These are phyloP conservation scores for Sinocyclocheilus anshuiensis DNA, from an alignment of 2,113 vertebrate species.

Conservation along the genomic window DNA sequence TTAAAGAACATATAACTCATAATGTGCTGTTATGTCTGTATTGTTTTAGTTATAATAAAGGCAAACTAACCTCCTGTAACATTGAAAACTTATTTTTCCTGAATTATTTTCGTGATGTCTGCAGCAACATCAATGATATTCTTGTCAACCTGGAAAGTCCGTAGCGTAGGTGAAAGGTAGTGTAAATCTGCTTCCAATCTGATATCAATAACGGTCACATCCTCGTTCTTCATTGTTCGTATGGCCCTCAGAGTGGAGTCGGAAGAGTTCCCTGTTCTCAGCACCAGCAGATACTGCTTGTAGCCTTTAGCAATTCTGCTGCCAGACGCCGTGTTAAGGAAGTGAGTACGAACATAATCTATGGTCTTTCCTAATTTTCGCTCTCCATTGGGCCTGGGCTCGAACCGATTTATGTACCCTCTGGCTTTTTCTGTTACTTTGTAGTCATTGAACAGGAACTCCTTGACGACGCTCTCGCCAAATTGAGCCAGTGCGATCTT, in stretches of 20 bases:
- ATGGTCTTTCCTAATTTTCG: slow-evolving; percentile 70
- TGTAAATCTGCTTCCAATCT: slow-evolving; percentile 43
- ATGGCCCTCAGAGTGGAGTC: slow-evolving; percentile 63
- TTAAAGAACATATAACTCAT: neutral
- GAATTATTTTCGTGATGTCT: slow-evolving; percentile 61
- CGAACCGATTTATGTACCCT: slow-evolving; percentile 58
- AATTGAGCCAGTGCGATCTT: slow-evolving; percentile 82
- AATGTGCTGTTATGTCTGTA: neutral
- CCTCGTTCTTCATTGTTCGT: slow-evolving; percentile 67
- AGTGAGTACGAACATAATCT: slow-evolving; percentile 59
- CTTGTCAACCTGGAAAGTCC: neutral
- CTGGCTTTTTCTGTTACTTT: slow-evolving; percentile 65
- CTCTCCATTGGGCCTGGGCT: slow-evolving; percentile 48
- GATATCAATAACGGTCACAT: slow-evolving; percentile 72
- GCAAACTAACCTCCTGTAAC: slow-evolving; percentile 8
- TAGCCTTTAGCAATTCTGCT: slow-evolving; percentile 70
- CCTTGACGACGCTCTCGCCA: slow-evolving; percentile 57
- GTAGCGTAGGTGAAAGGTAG: neutral
- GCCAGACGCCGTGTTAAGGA: slow-evolving; percentile 71
- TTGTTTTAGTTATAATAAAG: slow-evolving; percentile 60
- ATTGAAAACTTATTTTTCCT: slow-evolving; percentile 41
- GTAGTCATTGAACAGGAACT: slow-evolving; percentile 76
- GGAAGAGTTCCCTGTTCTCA: slow-evolving; percentile 74
- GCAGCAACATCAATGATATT: neutral
- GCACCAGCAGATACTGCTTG: slow-evolving; percentile 74